Evolutionary conservation across 1,140 invertebrate species (phyloP).

Genomic region (Drosophila leontia): DNA sequence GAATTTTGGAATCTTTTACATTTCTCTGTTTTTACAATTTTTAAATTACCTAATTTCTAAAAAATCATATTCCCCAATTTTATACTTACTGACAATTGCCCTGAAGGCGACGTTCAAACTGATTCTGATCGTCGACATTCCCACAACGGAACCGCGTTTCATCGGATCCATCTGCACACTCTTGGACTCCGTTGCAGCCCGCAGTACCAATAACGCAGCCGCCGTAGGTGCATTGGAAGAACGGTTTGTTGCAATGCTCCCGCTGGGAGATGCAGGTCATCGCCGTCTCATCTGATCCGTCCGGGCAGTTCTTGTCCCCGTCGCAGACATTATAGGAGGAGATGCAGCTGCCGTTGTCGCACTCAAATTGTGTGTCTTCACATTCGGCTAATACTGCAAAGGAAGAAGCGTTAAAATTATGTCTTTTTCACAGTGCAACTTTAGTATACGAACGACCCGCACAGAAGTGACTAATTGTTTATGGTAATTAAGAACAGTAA

Average conservation of each 20-base stretch:
- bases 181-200: conserved; percentile 87
- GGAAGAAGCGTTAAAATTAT: background rate
- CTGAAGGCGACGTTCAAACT: conserved; percentile 23
- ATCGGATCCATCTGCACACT: conserved; percentile 91
- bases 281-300: conserved; percentile 88
- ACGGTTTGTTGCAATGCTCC: conserved; percentile 84
- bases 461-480: no score
- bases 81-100: conserved; percentile 65
- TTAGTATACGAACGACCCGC: no score
- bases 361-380: conserved; percentile 45
- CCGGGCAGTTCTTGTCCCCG: conserved; percentile 86
- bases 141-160: conserved; percentile 85
- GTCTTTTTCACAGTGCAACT: background rate
- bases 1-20: no score
- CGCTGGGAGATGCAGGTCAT: conserved; percentile 63
- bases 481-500: background rate
- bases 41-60: background rate
- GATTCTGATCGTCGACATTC: conserved; percentile 39
- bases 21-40: no score
- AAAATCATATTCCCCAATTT: no score
- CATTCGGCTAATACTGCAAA: conserved; percentile 31
- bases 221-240: conserved; percentile 88
- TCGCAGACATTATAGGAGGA: conserved; percentile 76
- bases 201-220: conserved; percentile 87
- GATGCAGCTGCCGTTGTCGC: conserved; percentile 76